Evolutionary conservation across 2,888 invertebrate genomes (phyloP), one percentile per base, ranked within the genome.

Genomic region (Mesorhabditis spiculigera): DNA sequence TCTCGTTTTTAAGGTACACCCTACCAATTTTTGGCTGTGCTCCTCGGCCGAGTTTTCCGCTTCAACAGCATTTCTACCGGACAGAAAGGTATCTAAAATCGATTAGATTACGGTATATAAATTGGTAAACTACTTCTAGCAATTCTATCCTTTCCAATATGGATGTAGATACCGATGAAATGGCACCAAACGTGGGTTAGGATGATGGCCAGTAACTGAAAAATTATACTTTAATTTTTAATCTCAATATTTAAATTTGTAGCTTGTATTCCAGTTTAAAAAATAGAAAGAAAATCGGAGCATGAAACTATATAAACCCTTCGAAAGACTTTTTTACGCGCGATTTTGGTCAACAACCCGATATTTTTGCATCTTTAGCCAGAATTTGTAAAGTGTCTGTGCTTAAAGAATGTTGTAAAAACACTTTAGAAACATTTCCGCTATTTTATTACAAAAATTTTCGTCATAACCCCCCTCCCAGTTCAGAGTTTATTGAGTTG

Each of bases 181-280:
- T 82, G 76, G 45, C 76, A 70, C 84, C 84, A 84, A 63, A 81
- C 73, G 74, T 85, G 84, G 6, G 82, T 78, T 63, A 84, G 75
- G 28, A 81, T 70, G 13, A 80, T 75, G 5, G 84, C 82, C 43
- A 85, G 70, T 43, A 84, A 68, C 84, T 84, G 78, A 68, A 80
- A 74, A 5, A 66, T 68, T 61, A 43, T 10, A 43, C 13, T 65
- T 43, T 43, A 16, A 16, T 16, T 10, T 63, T 10, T 16, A 63
- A 16, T 16, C 10, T 28, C 63, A 16, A 28, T 10, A n/a, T 63
- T 63, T 63, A 13, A 28, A 63, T 63, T 16, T 13, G n/a, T 10
- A 63, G 63, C 41, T 28, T 28, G 28, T 28, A 28, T 28, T 28
- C 28, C 28, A 28, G 28, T 28, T 28, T 28, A 28, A 28, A 28